Evolutionary conservation across 1,140 invertebrate genomes (phyloP).

Genomic region (Caligus rogercresseyi): DNA sequence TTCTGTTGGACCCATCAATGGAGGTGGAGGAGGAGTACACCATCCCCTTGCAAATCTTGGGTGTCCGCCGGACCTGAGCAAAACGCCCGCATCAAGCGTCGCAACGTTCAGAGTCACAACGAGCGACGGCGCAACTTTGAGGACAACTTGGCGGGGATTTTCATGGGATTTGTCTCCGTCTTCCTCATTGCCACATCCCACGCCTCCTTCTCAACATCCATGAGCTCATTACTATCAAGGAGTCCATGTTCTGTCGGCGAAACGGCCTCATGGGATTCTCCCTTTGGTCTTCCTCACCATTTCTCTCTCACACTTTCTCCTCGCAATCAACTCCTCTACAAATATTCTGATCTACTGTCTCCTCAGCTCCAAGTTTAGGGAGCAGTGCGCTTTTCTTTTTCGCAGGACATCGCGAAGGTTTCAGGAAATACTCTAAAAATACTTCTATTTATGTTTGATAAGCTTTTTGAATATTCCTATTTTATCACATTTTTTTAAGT

Average conservation of each 20-base stretch:
- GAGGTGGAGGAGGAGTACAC: background rate
- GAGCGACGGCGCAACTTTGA: constrained; percentile 6
- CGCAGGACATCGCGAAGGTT: constrained; percentile 23
- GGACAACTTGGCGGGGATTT: constrained; percentile 16
- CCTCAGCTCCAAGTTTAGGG: constrained; percentile 9
- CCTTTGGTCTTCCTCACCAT: constrained; percentile 9
- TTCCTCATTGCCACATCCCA: constrained; percentile 14
- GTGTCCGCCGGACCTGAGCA: background rate
- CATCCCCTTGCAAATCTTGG: background rate
- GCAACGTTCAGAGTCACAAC: constrained; percentile 5
- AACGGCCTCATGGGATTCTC: background rate
- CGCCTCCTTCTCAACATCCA: constrained; percentile 14
- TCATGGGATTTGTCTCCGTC: constrained; percentile 12
- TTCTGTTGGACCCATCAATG: background rate
- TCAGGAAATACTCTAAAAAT: constrained; percentile 10
- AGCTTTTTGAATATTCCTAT: too few species aligned
- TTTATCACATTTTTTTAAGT: too few species aligned
- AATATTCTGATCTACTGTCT: constrained; percentile 17
- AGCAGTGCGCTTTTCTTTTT: constrained; percentile 8
- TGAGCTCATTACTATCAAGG: constrained; percentile 11
- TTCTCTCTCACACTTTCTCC: constrained; percentile 3
- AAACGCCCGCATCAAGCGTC: background rate
- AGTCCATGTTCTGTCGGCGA: background rate
- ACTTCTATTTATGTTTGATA: too few species aligned
- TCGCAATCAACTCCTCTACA: constrained; percentile 4